phyloP scores from a whole-genome alignment of 2,888 invertebrate genomes.

The Hirtodrosophila confusa region DNA sequence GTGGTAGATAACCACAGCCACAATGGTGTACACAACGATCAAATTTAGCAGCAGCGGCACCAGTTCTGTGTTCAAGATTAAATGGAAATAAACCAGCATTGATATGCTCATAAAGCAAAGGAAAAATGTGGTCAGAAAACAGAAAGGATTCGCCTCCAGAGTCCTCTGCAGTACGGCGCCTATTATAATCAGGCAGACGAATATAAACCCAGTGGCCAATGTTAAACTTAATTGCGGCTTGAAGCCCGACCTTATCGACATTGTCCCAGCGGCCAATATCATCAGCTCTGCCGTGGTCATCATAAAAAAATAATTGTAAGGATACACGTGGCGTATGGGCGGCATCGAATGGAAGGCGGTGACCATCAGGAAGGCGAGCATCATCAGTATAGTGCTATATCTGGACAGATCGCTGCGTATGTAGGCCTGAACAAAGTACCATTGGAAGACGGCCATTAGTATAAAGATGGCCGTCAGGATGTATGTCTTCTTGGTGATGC shows the following conservation, averaged over 20 bases:
- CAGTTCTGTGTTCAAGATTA: background rate
- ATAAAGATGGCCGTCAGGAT: conserved; percentile 13
- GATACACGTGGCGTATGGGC: conserved; percentile 16
- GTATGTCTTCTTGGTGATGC: conserved; percentile 24
- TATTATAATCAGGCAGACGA: conserved; percentile 16
- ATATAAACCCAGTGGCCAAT: background rate
- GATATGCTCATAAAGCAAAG: background rate
- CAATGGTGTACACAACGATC: conserved; percentile 2
- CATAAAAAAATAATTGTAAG: conserved; percentile 26
- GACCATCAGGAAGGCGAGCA: conserved; percentile 6
- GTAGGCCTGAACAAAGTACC: conserved; percentile 23
- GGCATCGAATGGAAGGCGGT: conserved; percentile 17
- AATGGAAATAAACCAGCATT: conserved; percentile 5
- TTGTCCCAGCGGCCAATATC: conserved; percentile 16
- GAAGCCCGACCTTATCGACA: background rate
- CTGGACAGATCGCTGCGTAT: conserved; percentile 1
- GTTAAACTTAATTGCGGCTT: background rate
- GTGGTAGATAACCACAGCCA: conserved; percentile 16
- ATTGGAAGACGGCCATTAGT: conserved; percentile 20
- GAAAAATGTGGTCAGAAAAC: conserved; percentile 5
- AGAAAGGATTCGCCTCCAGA: conserved; percentile 8
- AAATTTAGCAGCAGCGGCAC: conserved; percentile 2
- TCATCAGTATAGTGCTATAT: conserved; percentile 3
- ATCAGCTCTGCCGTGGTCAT: conserved; percentile 15
- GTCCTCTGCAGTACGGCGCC: conserved; percentile 13